These are phyloP conservation scores for Drepana falcataria DNA, from an alignment of 2,888 invertebrate genomes.

Conservation along the genomic window DNA sequence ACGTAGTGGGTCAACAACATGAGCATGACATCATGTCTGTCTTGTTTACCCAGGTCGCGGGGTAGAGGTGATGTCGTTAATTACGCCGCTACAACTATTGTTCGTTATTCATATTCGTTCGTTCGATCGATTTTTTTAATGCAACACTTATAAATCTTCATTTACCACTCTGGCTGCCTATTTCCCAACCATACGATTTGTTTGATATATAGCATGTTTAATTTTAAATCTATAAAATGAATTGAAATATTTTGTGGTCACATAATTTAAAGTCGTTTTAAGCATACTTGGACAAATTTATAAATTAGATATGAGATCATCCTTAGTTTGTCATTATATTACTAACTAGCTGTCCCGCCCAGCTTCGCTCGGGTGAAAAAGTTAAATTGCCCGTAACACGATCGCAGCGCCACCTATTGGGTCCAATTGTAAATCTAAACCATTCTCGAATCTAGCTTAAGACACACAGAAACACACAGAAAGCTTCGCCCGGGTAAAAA, in stretches of 20 bases:
- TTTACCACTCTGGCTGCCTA: not conserved
- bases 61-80: conserved; percentile 57
- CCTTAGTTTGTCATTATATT: not conserved
- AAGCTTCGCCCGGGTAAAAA: no score
- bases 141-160: conserved; percentile 7
- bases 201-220: not conserved
- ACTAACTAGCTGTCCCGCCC: no score
- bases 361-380: no score
- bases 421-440: no score
- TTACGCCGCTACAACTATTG: conserved; percentile 43
- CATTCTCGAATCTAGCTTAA: no score
- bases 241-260: not conserved
- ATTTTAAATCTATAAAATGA: not conserved
- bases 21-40: conserved; percentile 64
- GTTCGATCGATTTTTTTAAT: conserved; percentile 22
- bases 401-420: no score
- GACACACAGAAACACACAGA: no score
- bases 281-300: conserved; percentile 13
- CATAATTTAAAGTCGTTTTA: not conserved
- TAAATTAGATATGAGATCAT: conserved; percentile 29
- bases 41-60: conserved; percentile 60
- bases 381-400: no score
- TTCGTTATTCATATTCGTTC: conserved; percentile 39
- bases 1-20: conserved; percentile 65
- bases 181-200: not conserved